Base-by-base conservation (phyloP, 1,140 invertebrate species). In the Diplogasteroides magnus region DNA sequence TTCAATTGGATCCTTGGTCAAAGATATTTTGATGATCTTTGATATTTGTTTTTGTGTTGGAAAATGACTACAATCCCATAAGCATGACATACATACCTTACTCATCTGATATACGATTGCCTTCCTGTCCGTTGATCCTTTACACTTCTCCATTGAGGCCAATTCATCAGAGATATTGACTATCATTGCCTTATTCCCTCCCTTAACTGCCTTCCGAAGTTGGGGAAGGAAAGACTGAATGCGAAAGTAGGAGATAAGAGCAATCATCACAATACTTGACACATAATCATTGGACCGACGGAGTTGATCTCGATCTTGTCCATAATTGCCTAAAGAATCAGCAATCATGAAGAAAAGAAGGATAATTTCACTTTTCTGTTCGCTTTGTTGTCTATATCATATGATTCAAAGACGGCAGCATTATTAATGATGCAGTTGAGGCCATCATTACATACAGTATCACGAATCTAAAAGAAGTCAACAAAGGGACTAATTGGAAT, bases 391-490 rank as follows among this genome's bases (percentile, higher is more conserved):
- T 48, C 19, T 6, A 48, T 48, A 48, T 48, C 37, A 48, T 48
- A 48, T 11, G 37, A 6, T 11, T 66, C 71, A 29, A 73, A 69
- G 15, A 76, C 56, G 19, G 68, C 74, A 23, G 74, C 67, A 56
- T 76, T 76, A 31, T 76, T 76, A 19, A 76, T 76, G 11, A 76
- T 55, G 0, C 73, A 28, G 57, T 76, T 71, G n/a, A 75, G 58
- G 25, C 63, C 70, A 13, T 55, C 74, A 19, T 76, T 19, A 11
- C 29, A 13, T 32, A 55, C 11, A 31, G 2, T n/a, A 69, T 23
- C 27, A 58, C 37, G 6, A 61, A 58, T 11, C 31, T 28, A 0
- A 58, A 25, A 58, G 37, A 48, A 48, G 19, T 11, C 6, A 48
- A 48, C 6, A 19, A 48, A 11, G 37, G 19, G 19, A 48, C 6